A percentile compares a stretch with the other conserved stretches of the same genome.
phyloP scores from a whole-genome alignment of 2,113 vertebrate genomes.

The Rhipidura dahli region DNA sequence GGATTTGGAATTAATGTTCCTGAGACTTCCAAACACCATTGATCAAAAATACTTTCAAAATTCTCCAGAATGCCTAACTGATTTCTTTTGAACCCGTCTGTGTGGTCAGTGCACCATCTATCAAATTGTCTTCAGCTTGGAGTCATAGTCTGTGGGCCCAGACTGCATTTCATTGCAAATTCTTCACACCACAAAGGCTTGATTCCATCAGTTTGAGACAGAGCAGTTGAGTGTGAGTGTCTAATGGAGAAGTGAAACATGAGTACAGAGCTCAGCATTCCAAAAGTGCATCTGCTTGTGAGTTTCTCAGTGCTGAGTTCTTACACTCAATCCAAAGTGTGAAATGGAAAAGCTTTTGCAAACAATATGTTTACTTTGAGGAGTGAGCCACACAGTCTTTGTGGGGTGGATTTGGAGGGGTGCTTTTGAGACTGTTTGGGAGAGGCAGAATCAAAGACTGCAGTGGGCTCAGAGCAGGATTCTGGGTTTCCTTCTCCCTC shows the following conservation, averaged over 20 bases:
- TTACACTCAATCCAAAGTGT: not conserved
- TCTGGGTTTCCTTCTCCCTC: not conserved
- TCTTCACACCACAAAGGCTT: not conserved
- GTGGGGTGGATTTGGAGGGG: not conserved
- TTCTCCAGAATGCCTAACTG: not conserved
- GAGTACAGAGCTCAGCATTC: not conserved
- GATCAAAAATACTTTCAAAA: slow-evolving; percentile 47
- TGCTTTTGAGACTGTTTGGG: not conserved
- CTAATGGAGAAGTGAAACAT: not conserved
- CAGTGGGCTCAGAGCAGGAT: not conserved
- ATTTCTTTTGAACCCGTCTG: slow-evolving; percentile 38
- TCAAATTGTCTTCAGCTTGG: slow-evolving; percentile 43
- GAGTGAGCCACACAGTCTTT: rapidly evolving
- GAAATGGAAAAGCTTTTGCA: not conserved
- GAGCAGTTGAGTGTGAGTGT: not conserved
- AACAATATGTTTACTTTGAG: not conserved
- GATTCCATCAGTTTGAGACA: not conserved
- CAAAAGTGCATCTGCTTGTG: not conserved
- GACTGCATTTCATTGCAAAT: not conserved
- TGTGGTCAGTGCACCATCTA: slow-evolving; percentile 43
- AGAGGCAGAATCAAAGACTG: not conserved
- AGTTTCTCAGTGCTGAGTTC: not conserved
- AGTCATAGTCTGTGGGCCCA: not conserved
- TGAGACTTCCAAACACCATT: slow-evolving; percentile 47
- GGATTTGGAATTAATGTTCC: slow-evolving; percentile 39